Conservation (phyloP, 2,113 vertebrate genomes). For the Chaetorhynchus papuensis region DNA sequence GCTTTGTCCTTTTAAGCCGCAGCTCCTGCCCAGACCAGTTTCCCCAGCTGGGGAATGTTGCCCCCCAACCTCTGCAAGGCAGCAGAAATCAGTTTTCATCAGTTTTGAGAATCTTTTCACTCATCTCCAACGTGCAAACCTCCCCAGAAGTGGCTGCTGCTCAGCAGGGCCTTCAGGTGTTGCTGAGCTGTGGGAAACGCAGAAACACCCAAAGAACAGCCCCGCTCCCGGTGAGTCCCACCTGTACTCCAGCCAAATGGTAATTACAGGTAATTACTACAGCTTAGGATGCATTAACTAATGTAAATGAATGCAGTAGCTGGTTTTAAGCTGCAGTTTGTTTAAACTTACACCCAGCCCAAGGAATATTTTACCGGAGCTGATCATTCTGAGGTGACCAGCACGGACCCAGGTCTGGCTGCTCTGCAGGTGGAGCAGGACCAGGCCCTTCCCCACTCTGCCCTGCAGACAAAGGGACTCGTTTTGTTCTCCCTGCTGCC, state of each 20-base stretch:
- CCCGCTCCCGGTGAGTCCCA: background rate
- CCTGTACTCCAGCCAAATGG: background rate
- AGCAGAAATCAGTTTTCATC: fast-evolving
- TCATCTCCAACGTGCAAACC: fast-evolving
- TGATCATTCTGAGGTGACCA: fast-evolving
- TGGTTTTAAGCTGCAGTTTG: background rate
- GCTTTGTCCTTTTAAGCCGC: background rate
- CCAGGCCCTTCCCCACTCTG: background rate
- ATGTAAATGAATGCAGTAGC: background rate
- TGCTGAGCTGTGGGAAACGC: background rate
- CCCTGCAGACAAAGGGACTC: fast-evolving
- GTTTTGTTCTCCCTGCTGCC: fast-evolving
- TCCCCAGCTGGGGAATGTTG: fast-evolving
- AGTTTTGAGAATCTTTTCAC: background rate
- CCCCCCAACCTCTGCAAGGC: fast-evolving
- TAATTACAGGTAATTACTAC: background rate
- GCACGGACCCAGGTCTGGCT: fast-evolving
- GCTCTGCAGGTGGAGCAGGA: background rate
- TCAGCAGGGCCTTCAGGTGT: fast-evolving
- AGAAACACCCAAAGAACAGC: background rate
- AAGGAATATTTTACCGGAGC: background rate
- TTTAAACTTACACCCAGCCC: background rate
- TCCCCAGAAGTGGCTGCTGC: background rate
- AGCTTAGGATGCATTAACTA: background rate
- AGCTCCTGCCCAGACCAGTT: fast-evolving